Conservation (phyloP, 2,888 invertebrate genomes). For the Amitus sp. region DNA sequence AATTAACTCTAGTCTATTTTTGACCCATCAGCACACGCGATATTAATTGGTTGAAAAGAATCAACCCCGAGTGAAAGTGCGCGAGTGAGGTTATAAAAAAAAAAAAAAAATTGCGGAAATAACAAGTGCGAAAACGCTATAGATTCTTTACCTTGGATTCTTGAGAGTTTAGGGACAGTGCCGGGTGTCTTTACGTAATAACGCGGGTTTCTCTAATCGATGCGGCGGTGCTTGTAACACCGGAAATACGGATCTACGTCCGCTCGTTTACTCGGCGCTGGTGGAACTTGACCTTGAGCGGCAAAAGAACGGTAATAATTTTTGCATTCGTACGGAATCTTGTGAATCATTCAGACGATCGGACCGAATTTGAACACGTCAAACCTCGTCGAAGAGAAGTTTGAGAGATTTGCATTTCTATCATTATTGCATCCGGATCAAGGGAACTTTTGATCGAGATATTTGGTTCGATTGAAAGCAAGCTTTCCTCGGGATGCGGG, state of each 20-base stretch:
- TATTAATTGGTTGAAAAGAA: too few relatives aligned
- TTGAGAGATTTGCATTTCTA: too few relatives aligned
- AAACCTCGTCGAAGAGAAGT: too few relatives aligned
- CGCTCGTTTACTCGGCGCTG: slow-evolving; percentile 4
- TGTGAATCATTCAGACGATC: neutral
- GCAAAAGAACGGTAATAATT: neutral
- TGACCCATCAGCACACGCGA: too few relatives aligned
- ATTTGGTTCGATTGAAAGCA: slow-evolving; percentile 13
- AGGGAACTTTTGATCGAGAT: too few relatives aligned
- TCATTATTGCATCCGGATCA: too few relatives aligned
- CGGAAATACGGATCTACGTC: slow-evolving; percentile 20
- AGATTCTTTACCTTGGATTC: neutral
- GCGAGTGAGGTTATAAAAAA: too few relatives aligned
- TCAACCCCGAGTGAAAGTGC: too few relatives aligned
- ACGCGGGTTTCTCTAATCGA: slow-evolving; percentile 24
- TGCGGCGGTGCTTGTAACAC: slow-evolving; percentile 9
- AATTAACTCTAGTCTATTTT: neutral
- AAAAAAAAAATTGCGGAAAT: too few relatives aligned
- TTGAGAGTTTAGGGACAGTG: neutral
- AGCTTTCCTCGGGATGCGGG: slow-evolving; percentile 24
- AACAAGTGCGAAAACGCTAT: too few relatives aligned
- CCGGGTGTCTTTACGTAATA: neutral
- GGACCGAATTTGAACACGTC: neutral
- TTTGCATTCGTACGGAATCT: neutral
- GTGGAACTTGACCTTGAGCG: slow-evolving; percentile 22